Base-by-base conservation (phyloP, 1,140 invertebrate species). In the Carcinoscorpius rotundicauda region DNA sequence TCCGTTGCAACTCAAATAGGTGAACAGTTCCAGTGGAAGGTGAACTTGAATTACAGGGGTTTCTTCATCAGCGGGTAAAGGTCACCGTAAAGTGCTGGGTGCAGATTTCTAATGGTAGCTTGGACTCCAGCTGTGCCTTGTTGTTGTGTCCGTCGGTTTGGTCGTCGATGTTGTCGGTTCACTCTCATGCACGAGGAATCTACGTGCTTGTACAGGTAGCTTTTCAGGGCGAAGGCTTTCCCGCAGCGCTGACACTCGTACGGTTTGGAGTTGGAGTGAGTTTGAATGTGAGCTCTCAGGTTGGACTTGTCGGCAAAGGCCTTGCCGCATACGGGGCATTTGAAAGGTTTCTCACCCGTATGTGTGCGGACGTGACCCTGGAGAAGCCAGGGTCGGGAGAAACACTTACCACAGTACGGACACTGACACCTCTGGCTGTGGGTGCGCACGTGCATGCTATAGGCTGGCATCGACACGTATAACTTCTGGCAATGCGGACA, bases 121-220 rank as follows among this genome's bases (percentile, higher is more conserved):
- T 29, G 29, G 29, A 2, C 2, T 0, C 29, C 29, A 29, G 29
- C 29, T 29, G 29, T 29, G 29, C 29, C 29, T 29, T 29, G 29
- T 29, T 29, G 29, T 29, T 29, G 29, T 29, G 29, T 29, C 29
- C 29, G 29, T 2, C 29, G 29, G 29, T 29, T 29, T 29, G 29
- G 29, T 29, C 29, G 29, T 29, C 29, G 29, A 29, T 29, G 29
- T 29, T 29, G 29, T 29, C 29, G 29, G n/a, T 61, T 50, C 11
- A 61, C 11, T 52, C 61, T 11, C 61, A 62, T 65, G 65, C 78
- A 79, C 1, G 78, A 79, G 1, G 76, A 77, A 63, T 79, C 78
- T 65, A 78, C 77, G 68, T 79, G 78, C 64, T 80, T 80, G 70
- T 78, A 78, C 5, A 79, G 70, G 69, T 79, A 79, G 62, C 77